Evolutionary conservation across 2,888 invertebrate species (phyloP).

Genomic region (Octonoba sinensis): DNA sequence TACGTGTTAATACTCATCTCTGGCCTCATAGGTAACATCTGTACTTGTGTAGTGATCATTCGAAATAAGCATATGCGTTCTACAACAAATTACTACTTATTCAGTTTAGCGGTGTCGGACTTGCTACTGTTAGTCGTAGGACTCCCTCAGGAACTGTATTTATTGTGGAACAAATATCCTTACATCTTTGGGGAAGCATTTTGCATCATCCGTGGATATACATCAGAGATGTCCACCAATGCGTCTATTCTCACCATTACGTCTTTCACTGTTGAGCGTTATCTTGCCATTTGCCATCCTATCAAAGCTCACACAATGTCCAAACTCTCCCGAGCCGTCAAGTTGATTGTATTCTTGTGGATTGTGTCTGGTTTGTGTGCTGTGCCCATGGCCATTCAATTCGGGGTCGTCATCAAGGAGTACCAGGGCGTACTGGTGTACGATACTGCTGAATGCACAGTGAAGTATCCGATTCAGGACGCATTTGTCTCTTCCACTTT

Average conservation of each 20-base stretch:
- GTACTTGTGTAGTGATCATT: constrained; percentile 84
- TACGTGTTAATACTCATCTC: constrained; percentile 81
- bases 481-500: constrained; percentile 84
- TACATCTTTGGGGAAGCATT: constrained; percentile 79
- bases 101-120: constrained; percentile 86
- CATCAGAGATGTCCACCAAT: constrained; percentile 82
- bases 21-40: constrained; percentile 82
- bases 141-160: constrained; percentile 83
- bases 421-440: constrained; percentile 14
- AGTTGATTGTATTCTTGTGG: constrained; percentile 86
- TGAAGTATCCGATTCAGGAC: constrained; percentile 77
- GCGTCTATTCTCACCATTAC: constrained; percentile 86
- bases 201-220: constrained; percentile 82
- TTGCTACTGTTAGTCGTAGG: constrained; percentile 81
- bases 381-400: constrained; percentile 76
- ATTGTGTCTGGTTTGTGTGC: constrained; percentile 77
- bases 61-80: constrained; percentile 85
- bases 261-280: constrained; percentile 88
- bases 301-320: constrained; percentile 74
- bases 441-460: constrained; percentile 68
- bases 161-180: constrained; percentile 70
- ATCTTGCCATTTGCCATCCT: constrained; percentile 88
- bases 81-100: constrained; percentile 86
- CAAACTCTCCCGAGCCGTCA: constrained; percentile 80
- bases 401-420: constrained; percentile 81